phyloP scores from a whole-genome alignment of 1,140 invertebrate genomes.

The Battus philenor region DNA sequence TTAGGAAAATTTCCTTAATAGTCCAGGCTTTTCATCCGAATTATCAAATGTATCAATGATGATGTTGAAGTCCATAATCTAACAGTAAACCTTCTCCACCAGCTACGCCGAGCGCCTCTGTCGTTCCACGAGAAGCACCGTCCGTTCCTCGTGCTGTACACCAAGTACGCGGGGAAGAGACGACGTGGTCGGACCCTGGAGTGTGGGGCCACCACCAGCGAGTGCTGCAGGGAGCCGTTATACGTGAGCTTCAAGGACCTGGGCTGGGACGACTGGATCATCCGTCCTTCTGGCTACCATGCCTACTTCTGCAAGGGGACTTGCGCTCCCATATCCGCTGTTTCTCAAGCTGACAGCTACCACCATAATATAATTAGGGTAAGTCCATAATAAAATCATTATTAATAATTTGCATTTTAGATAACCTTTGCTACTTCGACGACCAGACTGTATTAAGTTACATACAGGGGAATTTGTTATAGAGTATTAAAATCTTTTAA shows the following conservation, averaged over 20 bases:
- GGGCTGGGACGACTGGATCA: constrained; percentile 92
- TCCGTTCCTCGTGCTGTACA: constrained; percentile 85
- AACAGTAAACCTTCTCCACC: constrained; percentile 24
- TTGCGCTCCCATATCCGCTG: constrained; percentile 82
- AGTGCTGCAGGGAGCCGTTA: constrained; percentile 89
- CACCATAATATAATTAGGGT: constrained; percentile 86
- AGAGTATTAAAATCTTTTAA: too few relatives aligned
- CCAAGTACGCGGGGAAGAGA: constrained; percentile 77
- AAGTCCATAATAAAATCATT: constrained; percentile 43
- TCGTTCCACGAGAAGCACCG: constrained; percentile 80
- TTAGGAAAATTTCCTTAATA: too few relatives aligned
- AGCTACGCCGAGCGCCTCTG: constrained; percentile 77
- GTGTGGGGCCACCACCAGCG: constrained; percentile 80
- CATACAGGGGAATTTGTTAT: too few relatives aligned
- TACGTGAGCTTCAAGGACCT: constrained; percentile 89
- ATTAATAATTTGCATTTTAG: neutral
- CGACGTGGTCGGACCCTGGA: constrained; percentile 81
- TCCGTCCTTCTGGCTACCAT: constrained; percentile 86
- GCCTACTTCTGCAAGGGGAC: constrained; percentile 91
- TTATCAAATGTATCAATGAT: too few relatives aligned
- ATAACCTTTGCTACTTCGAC: too few relatives aligned
- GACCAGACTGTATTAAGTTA: too few relatives aligned
- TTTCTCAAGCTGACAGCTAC: constrained; percentile 79
- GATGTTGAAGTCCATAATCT: too few relatives aligned
- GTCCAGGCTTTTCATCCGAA: too few relatives aligned